These are phyloP conservation scores for Rhagologus leucostigma DNA, from an alignment of 2,113 vertebrate genomes.

Conservation along the genomic window DNA sequence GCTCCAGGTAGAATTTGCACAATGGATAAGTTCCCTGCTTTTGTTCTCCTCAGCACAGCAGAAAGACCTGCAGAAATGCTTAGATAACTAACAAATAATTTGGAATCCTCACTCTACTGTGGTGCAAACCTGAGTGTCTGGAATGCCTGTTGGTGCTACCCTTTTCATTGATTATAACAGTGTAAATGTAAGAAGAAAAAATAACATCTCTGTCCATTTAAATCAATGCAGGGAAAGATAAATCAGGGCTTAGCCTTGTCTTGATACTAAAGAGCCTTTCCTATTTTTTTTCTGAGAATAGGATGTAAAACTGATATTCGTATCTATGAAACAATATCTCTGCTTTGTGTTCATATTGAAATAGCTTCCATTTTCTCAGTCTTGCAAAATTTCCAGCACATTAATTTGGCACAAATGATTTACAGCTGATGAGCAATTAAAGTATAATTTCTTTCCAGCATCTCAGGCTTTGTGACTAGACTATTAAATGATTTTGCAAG, in stretches of 20 bases:
- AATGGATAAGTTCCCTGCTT: background rate
- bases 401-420: slow-evolving; percentile 33
- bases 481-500: background rate
- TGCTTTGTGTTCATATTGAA: background rate
- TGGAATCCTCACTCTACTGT: background rate
- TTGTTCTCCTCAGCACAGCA: background rate
- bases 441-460: background rate
- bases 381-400: slow-evolving; percentile 23
- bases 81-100: background rate
- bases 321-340: background rate
- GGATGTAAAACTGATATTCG: background rate
- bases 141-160: background rate
- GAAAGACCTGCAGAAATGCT: background rate
- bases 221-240: background rate
- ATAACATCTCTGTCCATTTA: background rate
- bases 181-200: background rate
- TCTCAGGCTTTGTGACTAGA: slow-evolving; percentile 12
- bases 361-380: background rate
- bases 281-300: background rate
- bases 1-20: background rate
- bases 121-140: background rate
- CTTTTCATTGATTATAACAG: background rate
- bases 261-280: background rate
- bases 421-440: slow-evolving; percentile 42
- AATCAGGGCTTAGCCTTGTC: background rate